Evolutionary conservation across 2,888 invertebrate species (phyloP), one percentile per base, ranked within the genome.

Genomic region (Aproaerema taeniolella): DNA sequence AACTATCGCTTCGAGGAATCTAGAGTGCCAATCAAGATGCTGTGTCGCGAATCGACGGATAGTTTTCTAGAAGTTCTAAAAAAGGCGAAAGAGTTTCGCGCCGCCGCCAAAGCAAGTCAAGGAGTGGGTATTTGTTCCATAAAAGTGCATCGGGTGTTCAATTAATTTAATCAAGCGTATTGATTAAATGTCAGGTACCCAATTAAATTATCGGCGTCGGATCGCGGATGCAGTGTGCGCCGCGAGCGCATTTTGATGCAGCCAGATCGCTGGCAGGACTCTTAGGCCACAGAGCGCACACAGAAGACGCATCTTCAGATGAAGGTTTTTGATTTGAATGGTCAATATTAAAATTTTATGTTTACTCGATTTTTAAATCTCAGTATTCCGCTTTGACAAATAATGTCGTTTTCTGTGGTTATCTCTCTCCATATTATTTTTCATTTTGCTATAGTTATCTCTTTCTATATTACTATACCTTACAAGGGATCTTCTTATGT

Each of bases 111-210:
- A 49, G 49, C 33, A 32, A 57, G 57, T 60, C 49, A 55, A 57
- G 58, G 52, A 44, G 11, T 17, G 2, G 13, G n/a, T 5, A 28
- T 4, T 9, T 61, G 54, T 59, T 52, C 72, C 71, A 67, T 76
- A 76, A 73, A 79, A 72, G 72, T 71, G 67, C 75, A 78, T 70
- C 70, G 63, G 68, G 59, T 61, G 58, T 72, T 74, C 74, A 76
- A 79, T 82, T 80, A 79, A 80, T 78, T 78, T 76, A 76, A 79
- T 79, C 74, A 71, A 68, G 59, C 54, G 67, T 73, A 76, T 80
- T 81, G 81, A 81, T 81, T 80, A 82, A 79, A 79, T 75, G 73
- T 80, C 80, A 78, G 71, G 66, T 72, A 69, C 66, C 77, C 80
- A 80, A 81, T 83, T 80, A 81, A 77, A 80, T 77, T 76, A 80